Percentiles rank a stretch among this genome's conserved stretches.
Conservation (phyloP, 92 coral and sea anemone species). For the Metridium senile region DNA sequence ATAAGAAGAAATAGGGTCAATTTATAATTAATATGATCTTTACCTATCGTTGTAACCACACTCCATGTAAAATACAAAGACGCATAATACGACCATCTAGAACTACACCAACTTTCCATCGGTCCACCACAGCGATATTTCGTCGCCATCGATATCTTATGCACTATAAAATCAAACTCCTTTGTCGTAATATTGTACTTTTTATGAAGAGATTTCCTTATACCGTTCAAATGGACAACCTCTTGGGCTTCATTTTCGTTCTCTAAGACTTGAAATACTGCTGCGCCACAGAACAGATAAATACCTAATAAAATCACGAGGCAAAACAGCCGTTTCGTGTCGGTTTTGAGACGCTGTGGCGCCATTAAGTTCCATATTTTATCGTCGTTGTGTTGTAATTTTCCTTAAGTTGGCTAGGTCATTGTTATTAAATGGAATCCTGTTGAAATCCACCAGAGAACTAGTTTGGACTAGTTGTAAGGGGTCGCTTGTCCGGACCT, state of each 20-base stretch:
- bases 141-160: conserved; percentile 73
- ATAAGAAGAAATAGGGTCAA: too few species aligned
- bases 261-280: conserved; percentile 91
- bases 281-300: conserved; percentile 93
- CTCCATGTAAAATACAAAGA: conserved; percentile 97
- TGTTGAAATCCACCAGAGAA: background rate
- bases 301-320: conserved; percentile 72
- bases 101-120: conserved; percentile 84
- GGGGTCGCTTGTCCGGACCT: background rate
- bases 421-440: background rate
- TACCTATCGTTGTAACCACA: conserved; percentile 97
- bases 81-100: conserved; percentile 93
- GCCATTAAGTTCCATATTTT: conserved; percentile 92
- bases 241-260: conserved; percentile 76
- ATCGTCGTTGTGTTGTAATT: background rate
- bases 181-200: conserved; percentile 74
- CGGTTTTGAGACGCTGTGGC: conserved; percentile 42
- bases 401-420: background rate
- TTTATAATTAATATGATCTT: too few species aligned
- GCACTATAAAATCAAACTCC: conserved; percentile 78
- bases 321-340: conserved; percentile 78
- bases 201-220: conserved; percentile 55
- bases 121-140: conserved; percentile 87
- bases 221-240: conserved; percentile 62
- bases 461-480: background rate